Evolutionary conservation across 2,113 vertebrate genomes (phyloP), one percentile per base, ranked within the genome.

Genomic region (Oncorhynchus masou): DNA sequence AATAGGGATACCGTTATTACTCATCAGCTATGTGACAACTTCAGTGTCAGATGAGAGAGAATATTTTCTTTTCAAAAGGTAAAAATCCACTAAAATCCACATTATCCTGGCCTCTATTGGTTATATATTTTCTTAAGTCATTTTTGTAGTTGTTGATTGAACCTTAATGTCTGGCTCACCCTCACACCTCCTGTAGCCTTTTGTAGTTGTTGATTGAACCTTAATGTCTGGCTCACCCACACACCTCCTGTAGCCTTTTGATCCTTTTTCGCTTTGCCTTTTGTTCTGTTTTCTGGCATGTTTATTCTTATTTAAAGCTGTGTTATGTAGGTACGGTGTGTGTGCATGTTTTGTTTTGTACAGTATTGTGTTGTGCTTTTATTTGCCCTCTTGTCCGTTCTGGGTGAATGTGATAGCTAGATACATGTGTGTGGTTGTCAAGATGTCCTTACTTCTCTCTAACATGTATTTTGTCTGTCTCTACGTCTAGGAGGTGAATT

Each of bases 401-500:
- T 16, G 39, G 39, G 15, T 77, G 24, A 75, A 6, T 66, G 49
- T 71, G 12, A 16, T 64, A 45, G 39, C 2, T 12, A 45, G 9
- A 45, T 45, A 16, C 66, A 24, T 2, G 22, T 3, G 31, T 7
- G 15, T 5, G 20, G 7, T 67, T 65, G 29, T 9, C 62, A 12
- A 11, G n/a, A 20, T 3, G 0, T 12, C 7, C 5, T 20, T 75
- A 27, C 65, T 77, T 45, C 1, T 51, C 51, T 76, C 91, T 92
- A 89, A 90, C 77, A 54, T 83, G 81, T 77, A 88, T 79, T 81
- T 69, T 91, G 79, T 91, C 71, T 90, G 78, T 96, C 90, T 95
- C 94, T 82, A 77, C 93, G 90, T 92, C 90, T 93, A 99, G 97
- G 97, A 99, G 98, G 95, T 95, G 97, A 99, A 95, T 96, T 99